These are phyloP conservation scores for Euzetes globulus DNA, from an alignment of 2,888 invertebrate species.

Conservation along the genomic window DNA sequence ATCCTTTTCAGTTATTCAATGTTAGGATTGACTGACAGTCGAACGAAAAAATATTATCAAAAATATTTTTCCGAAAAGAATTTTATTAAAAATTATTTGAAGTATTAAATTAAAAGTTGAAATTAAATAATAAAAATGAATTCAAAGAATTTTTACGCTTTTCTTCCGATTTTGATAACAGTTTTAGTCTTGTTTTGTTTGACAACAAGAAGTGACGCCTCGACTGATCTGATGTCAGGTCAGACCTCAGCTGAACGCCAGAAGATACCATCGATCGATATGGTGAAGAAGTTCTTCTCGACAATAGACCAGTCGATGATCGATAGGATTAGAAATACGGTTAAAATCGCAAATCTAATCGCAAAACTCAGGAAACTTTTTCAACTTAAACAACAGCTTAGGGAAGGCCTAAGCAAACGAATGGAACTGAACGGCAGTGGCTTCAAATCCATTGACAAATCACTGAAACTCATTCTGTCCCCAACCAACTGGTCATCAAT, in stretches of 20 bases:
- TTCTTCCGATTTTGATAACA: not conserved
- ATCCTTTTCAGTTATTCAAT: not conserved
- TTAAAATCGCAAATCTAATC: not conserved
- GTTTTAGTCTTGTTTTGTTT: not conserved
- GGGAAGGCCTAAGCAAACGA: not conserved
- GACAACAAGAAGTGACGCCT: not conserved
- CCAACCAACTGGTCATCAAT: not conserved
- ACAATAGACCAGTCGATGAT: not conserved
- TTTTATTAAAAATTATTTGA: not conserved
- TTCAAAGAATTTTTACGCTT: not conserved
- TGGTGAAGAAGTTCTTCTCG: not conserved
- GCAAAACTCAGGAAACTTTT: not conserved
- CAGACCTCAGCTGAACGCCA: not conserved
- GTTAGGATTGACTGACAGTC: too few species aligned
- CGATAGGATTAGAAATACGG: not conserved
- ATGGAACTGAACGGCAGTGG: not conserved
- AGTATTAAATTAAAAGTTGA: not conserved
- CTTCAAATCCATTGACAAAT: not conserved
- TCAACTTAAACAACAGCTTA: not conserved
- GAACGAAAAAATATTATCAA: too few species aligned
- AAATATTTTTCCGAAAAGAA: too few species aligned
- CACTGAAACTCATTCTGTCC: not conserved
- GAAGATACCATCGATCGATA: not conserved
- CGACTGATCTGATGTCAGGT: not conserved
- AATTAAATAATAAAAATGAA: not conserved